Conservation (phyloP, 2,113 vertebrate genomes). For the Tachysurus vachellii region DNA sequence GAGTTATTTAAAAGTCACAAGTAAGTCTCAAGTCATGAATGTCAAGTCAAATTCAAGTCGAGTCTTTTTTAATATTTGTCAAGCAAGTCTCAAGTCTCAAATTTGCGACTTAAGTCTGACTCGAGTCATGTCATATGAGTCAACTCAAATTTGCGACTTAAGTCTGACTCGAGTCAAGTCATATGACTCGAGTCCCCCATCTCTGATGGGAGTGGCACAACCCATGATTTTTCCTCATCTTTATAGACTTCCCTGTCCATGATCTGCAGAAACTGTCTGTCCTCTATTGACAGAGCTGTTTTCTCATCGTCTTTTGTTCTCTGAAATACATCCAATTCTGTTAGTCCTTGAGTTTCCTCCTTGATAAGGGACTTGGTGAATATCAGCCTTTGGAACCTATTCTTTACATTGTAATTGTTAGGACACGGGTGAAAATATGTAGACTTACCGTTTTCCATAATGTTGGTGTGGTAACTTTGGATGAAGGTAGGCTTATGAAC, state of each 20-base stretch:
- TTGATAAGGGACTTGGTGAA: background rate
- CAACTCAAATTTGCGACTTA: no score
- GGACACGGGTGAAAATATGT: conserved; percentile 32
- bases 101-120: no score
- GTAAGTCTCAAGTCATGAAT: no score
- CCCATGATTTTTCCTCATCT: conserved; percentile 23
- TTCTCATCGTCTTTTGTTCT: conserved; percentile 41
- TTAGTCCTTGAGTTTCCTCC: no score
- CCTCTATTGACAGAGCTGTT: background rate
- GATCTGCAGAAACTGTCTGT: conserved; percentile 19
- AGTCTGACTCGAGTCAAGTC: no score
- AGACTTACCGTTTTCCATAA: conserved; percentile 17
- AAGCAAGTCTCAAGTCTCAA: no score
- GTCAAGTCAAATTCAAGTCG: no score
- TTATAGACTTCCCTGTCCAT: conserved; percentile 24
- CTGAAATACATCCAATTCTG: no score
- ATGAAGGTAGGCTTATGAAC: conserved; percentile 23
- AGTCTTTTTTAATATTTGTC: no score
- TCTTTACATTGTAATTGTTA: conserved; percentile 20
- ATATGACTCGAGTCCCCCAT: no score
- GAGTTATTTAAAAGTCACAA: no score
- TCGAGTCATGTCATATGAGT: no score
- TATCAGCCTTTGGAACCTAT: background rate
- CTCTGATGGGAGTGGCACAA: conserved; percentile 40
- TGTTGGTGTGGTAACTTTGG: conserved; percentile 29